phyloP scores from a whole-genome alignment of 2,888 invertebrate species.

The Pomacea canaliculata region DNA sequence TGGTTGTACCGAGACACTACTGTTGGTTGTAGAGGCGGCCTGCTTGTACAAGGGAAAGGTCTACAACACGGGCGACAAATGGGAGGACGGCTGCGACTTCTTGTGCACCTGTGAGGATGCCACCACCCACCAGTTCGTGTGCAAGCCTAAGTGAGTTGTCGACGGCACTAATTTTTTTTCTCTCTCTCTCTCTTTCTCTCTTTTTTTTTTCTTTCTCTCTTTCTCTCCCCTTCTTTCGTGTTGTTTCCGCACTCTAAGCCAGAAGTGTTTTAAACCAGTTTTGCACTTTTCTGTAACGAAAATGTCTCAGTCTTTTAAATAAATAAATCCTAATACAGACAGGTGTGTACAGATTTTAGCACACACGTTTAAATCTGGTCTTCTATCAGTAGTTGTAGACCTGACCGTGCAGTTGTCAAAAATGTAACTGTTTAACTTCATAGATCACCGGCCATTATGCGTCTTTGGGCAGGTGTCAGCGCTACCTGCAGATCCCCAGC shows the following conservation, averaged over 20 bases:
- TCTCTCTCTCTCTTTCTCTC: constrained; percentile 7
- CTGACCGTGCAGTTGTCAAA: too few relatives aligned
- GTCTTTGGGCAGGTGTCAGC: constrained; percentile 40
- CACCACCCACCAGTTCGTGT: constrained; percentile 44
- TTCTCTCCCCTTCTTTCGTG: too few relatives aligned
- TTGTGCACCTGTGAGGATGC: constrained; percentile 48
- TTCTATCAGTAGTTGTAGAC: too few relatives aligned
- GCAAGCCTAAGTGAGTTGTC: constrained; percentile 43
- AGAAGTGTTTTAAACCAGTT: too few relatives aligned
- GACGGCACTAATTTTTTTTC: not conserved
- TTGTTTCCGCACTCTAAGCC: too few relatives aligned
- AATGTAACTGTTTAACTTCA: too few relatives aligned
- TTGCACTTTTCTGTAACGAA: too few relatives aligned
- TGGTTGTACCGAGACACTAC: not conserved
- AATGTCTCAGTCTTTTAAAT: too few relatives aligned
- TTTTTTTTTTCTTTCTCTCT: not conserved
- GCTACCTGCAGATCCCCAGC: constrained; percentile 44
- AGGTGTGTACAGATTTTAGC: too few relatives aligned
- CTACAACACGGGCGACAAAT: constrained; percentile 50
- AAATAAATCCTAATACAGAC: too few relatives aligned
- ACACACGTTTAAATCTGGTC: too few relatives aligned
- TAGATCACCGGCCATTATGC: not conserved
- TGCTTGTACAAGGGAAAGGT: constrained; percentile 46
- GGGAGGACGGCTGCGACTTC: constrained; percentile 59
- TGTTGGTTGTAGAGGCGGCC: constrained; percentile 22